These are phyloP conservation scores for Strix aluco DNA, from an alignment of 2,113 vertebrate genomes.

Conservation along the genomic window DNA sequence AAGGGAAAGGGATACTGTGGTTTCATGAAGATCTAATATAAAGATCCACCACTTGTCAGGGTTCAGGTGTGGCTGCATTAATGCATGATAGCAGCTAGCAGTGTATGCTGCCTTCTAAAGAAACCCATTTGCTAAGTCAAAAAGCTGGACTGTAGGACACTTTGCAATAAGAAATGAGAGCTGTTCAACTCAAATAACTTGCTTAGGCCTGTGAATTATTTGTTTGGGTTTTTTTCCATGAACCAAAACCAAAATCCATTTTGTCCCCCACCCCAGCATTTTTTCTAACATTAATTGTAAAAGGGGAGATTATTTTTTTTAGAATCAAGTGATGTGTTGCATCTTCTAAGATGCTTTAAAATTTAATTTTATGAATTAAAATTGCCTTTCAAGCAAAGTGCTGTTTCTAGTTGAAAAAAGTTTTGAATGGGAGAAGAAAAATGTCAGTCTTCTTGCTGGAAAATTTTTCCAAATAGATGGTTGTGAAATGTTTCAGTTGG, in stretches of 20 bases:
- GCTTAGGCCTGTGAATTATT: background rate
- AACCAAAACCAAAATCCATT: background rate
- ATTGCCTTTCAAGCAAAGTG: background rate
- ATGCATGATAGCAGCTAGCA: background rate
- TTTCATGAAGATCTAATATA: slow-evolving; percentile 27
- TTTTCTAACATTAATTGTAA: background rate
- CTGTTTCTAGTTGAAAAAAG: background rate
- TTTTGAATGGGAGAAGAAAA: background rate
- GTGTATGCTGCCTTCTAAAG: background rate
- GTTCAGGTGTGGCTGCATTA: background rate
- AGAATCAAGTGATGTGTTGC: background rate
- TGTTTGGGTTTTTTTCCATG: background rate
- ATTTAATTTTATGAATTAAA: background rate
- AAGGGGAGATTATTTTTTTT: background rate
- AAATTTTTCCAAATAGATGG: background rate
- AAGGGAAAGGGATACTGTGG: slow-evolving; percentile 25
- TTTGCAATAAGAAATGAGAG: background rate
- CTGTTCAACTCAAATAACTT: background rate
- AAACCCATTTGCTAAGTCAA: background rate
- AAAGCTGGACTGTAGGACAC: background rate
- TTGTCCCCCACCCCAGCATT: background rate
- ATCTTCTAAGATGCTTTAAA: background rate
- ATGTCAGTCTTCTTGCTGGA: background rate
- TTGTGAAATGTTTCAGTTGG: background rate
- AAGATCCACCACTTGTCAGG: background rate